These are phyloP conservation scores for Hypocryptadius cinnamomeus DNA, from an alignment of 2,113 vertebrate genomes.

Conservation along the genomic window DNA sequence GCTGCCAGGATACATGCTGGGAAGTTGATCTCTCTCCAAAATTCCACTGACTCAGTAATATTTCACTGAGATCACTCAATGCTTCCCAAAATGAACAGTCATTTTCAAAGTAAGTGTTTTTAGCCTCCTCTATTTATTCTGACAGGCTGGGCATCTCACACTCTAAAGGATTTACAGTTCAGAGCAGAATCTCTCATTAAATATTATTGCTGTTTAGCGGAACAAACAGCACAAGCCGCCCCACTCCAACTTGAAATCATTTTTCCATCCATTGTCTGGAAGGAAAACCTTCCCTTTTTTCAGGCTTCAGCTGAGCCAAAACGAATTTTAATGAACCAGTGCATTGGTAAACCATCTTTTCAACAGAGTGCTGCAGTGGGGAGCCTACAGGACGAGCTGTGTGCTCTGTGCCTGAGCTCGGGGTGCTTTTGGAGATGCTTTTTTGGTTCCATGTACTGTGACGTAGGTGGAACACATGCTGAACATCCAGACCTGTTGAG, in stretches of 20 bases:
- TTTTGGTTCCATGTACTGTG: background rate
- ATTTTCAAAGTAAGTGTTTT: conserved; percentile 21
- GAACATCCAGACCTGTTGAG: conserved; percentile 19
- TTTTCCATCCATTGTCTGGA: background rate
- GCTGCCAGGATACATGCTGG: conserved; percentile 34
- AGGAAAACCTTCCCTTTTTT: background rate
- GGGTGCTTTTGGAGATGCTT: background rate
- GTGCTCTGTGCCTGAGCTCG: background rate
- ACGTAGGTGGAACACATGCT: background rate
- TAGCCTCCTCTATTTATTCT: conserved; percentile 31
- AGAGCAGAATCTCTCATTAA: conserved; percentile 11
- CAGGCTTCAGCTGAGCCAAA: background rate
- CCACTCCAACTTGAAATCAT: background rate
- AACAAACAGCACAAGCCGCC: background rate
- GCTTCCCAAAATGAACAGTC: conserved; percentile 55
- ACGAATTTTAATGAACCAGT: background rate
- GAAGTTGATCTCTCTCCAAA: conserved; percentile 46
- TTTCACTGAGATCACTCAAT: conserved; percentile 14
- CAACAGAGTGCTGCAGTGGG: background rate
- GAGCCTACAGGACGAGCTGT: background rate
- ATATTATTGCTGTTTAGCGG: background rate
- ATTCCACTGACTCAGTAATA: conserved; percentile 31
- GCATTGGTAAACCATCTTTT: background rate
- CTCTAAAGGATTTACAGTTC: background rate
- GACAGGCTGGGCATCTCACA: background rate